phyloP scores from a whole-genome alignment of 1,140 invertebrate genomes.

The Diabrotica undecimpunctata region DNA sequence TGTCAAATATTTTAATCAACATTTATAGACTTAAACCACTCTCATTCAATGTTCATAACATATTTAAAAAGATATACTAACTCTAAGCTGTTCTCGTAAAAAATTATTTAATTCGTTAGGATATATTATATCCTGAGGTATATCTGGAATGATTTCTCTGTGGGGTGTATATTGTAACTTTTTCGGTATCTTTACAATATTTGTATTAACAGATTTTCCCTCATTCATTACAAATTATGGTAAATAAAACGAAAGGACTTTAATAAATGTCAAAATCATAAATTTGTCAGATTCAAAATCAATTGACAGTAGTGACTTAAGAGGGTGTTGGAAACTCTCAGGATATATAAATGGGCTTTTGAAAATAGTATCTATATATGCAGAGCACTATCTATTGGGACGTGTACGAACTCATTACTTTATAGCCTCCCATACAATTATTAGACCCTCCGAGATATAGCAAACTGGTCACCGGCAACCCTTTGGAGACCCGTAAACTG shows the following conservation, averaged over 20 bases:
- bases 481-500: too few relatives aligned
- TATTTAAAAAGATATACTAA: constrained; percentile 22
- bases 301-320: too few relatives aligned
- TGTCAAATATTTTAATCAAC: constrained; percentile 3
- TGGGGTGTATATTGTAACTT: constrained; percentile 5
- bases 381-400: too few relatives aligned
- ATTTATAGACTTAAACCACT: neutral
- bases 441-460: too few relatives aligned
- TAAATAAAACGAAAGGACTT: neutral
- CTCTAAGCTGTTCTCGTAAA: constrained; percentile 43
- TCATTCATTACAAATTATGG: neutral
- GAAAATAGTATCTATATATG: too few relatives aligned
- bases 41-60: neutral
- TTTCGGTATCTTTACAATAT: constrained; percentile 6
- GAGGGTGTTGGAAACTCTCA: too few relatives aligned
- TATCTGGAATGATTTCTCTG: constrained; percentile 6
- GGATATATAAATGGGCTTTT: too few relatives aligned
- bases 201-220: neutral
- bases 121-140: constrained; percentile 19
- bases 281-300: too few relatives aligned
- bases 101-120: constrained; percentile 41
- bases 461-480: too few relatives aligned
- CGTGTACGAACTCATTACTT: too few relatives aligned
- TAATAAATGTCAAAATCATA: too few relatives aligned
- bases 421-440: too few relatives aligned